These are phyloP conservation scores for Drosophila repleta DNA, from an alignment of 1,140 invertebrate species.

Conservation along the genomic window DNA sequence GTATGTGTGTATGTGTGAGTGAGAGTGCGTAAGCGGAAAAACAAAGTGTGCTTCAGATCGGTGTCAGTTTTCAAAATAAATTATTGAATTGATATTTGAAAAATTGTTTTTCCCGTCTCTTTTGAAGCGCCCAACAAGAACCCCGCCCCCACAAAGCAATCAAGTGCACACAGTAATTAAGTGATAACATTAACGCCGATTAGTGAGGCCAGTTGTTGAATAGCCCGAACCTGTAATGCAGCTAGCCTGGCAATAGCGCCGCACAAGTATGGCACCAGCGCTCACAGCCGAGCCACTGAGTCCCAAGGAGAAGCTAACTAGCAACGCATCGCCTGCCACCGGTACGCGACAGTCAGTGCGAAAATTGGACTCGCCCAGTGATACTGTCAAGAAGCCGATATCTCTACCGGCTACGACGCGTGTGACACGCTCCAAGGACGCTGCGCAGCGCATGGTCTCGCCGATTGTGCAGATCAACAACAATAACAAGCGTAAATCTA, in stretches of 20 bases:
- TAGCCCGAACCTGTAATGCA: slow-evolving; percentile 34
- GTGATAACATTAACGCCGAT: not conserved
- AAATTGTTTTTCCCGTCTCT: slow-evolving; percentile 25
- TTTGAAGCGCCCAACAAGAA: slow-evolving; percentile 27
- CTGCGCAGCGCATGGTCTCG: slow-evolving; percentile 40
- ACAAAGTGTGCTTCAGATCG: slow-evolving; percentile 43
- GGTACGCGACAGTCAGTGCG: slow-evolving; percentile 53
- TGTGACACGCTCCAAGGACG: slow-evolving; percentile 69
- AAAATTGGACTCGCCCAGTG: slow-evolving; percentile 40
- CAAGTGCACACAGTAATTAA: slow-evolving; percentile 6
- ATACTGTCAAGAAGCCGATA: slow-evolving; percentile 48
- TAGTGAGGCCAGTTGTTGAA: slow-evolving; percentile 7
- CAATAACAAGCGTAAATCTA: slow-evolving; percentile 42
- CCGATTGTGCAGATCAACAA: slow-evolving; percentile 23
- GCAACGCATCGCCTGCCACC: slow-evolving; percentile 65
- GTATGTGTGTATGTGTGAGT: slow-evolving; percentile 3
- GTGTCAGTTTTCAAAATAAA: slow-evolving; percentile 49
- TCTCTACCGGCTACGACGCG: slow-evolving; percentile 55
- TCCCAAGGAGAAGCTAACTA: slow-evolving; percentile 78
- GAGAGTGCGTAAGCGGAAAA: slow-evolving; percentile 24
- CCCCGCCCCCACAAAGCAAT: not conserved
- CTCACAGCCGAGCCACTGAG: slow-evolving; percentile 85
- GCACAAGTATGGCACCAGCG: slow-evolving; percentile 86
- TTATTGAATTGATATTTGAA: slow-evolving; percentile 24
- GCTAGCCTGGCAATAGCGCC: slow-evolving; percentile 41